Conservation (phyloP, 2,113 vertebrate species). For the Sebastes schlegelii region DNA sequence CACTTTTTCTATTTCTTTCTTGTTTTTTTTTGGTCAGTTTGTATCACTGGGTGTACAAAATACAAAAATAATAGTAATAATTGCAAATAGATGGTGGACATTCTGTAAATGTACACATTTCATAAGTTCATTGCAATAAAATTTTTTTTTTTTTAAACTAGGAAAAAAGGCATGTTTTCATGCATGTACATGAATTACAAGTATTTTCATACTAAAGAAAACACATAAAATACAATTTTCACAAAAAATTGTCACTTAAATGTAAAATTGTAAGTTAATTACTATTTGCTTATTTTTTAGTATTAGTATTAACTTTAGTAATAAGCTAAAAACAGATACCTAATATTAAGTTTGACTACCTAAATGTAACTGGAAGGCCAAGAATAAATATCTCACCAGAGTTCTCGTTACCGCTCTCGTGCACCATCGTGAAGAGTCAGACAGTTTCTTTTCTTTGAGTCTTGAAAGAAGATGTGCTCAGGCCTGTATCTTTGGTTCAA, state of each 20-base stretch:
- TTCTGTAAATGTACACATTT: too few relatives aligned
- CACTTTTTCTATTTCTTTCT: too few relatives aligned
- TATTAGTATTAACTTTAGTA: not conserved
- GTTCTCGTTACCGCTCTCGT: not conserved
- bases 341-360: not conserved
- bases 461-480: constrained; percentile 1
- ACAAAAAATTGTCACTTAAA: not conserved
- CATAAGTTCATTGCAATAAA: too few relatives aligned
- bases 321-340: not conserved
- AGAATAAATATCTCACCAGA: constrained; percentile 56
- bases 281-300: not conserved
- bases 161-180: not conserved
- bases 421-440: constrained; percentile 21
- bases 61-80: not conserved
- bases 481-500: not conserved
- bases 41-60: too few relatives aligned
- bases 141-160: not conserved
- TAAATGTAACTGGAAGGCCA: not conserved
- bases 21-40: too few relatives aligned
- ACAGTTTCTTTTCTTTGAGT: not conserved
- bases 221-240: not conserved
- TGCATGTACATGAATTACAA: not conserved
- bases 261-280: not conserved
- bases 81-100: too few relatives aligned
- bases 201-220: not conserved